These are phyloP conservation scores for Lissocephala sabroskyi DNA, from an alignment of 2,888 invertebrate species.

Conservation along the genomic window DNA sequence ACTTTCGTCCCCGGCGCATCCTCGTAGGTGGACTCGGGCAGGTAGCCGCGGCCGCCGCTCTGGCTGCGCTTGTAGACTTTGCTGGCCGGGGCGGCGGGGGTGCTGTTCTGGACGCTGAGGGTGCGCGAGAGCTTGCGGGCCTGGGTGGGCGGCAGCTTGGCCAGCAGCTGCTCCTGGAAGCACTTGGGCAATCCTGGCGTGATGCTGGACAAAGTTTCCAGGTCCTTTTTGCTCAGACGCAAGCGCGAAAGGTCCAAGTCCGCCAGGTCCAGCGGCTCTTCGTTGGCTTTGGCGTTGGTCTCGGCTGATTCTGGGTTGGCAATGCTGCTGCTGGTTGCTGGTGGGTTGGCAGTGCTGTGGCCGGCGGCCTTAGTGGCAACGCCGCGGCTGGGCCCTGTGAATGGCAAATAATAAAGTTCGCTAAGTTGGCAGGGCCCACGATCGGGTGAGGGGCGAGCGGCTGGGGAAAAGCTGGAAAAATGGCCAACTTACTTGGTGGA, in stretches of 20 bases:
- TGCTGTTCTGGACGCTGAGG: slow-evolving; percentile 72
- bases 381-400: slow-evolving; percentile 32
- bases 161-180: slow-evolving; percentile 80
- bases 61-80: slow-evolving; percentile 71
- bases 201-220: slow-evolving; percentile 79
- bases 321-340: slow-evolving; percentile 18
- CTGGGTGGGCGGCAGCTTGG: slow-evolving; percentile 81
- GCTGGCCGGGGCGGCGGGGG: slow-evolving; percentile 26
- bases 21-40: slow-evolving; percentile 25
- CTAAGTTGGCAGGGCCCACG: too few species aligned
- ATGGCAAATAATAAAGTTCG: too few species aligned
- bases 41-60: slow-evolving; percentile 71
- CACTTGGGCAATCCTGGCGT: slow-evolving; percentile 82
- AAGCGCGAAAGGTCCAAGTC: slow-evolving; percentile 80
- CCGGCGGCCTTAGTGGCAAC: slow-evolving; percentile 21
- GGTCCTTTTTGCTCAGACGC: slow-evolving; percentile 80
- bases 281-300: slow-evolving; percentile 12
- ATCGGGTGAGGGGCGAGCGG: too few species aligned
- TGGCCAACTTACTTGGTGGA: too few species aligned
- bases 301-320: slow-evolving; percentile 18
- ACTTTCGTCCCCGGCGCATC: slow-evolving; percentile 9
- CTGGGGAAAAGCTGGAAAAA: too few species aligned
- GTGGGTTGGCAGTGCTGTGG: slow-evolving; percentile 14
- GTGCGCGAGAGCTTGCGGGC: slow-evolving; percentile 79
- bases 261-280: slow-evolving; percentile 74